Evolutionary conservation across 2,797 vertebrate genomes (phyloP).

Genomic region (Ibycter americanus): DNA sequence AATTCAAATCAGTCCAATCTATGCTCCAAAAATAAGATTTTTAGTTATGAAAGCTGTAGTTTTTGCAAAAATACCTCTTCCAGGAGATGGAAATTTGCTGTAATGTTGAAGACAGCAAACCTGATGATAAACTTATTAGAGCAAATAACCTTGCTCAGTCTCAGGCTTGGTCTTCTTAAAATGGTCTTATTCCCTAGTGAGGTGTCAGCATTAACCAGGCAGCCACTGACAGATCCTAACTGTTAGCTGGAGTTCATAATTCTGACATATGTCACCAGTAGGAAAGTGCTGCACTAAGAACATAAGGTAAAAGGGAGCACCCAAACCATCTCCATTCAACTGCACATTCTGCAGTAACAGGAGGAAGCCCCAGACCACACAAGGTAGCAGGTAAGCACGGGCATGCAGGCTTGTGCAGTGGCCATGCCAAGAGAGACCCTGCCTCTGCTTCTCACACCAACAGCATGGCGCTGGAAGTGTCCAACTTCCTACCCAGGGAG

Average conservation of each 20-base stretch:
- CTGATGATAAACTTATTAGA: neutral
- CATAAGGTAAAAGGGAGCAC: neutral
- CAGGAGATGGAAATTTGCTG: neutral
- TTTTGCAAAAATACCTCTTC: neutral
- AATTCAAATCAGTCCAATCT: neutral
- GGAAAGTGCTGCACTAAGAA: neutral
- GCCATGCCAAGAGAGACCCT: neutral
- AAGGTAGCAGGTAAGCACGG: neutral
- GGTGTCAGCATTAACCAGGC: neutral
- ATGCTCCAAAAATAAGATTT: neutral
- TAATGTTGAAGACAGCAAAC: neutral
- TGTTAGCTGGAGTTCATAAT: neutral
- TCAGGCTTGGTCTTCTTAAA: neutral
- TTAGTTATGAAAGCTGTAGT: neutral
- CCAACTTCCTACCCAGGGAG: neutral
- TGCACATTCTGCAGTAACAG: neutral
- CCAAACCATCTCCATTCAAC: neutral
- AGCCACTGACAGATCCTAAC: neutral
- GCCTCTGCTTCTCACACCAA: neutral
- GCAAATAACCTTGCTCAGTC: neutral
- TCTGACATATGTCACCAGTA: neutral
- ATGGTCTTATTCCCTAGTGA: neutral
- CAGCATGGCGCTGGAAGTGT: accelerated
- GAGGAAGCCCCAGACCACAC: accelerated
- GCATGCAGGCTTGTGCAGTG: neutral